Base-by-base conservation (phyloP, 2,113 vertebrate species). In the Peromyscus californicus region DNA sequence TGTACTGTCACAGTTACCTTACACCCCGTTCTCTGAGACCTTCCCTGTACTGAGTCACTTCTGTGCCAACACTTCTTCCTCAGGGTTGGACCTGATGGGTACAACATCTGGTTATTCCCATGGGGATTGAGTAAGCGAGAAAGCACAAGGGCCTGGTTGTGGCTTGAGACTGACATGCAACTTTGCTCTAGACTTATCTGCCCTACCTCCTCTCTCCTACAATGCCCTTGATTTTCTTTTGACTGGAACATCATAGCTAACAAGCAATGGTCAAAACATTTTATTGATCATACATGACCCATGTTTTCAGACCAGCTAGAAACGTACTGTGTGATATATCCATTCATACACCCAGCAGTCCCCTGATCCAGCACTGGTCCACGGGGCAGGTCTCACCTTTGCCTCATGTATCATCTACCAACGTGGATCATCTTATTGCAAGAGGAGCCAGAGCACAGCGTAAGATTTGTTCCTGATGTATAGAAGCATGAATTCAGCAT, bases 381-480 rank as follows among this genome's bases (percentile, higher is more conserved):
- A 24, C 0, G 0, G 17, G 79, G 24, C 0, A 45, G 74, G 36
- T 9, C 36, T 39, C 19, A 21, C 39, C n/a, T 85, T 96, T 36
- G 33, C 86, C 63, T 89, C 82, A 16, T 0, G 63, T 91, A 75
- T 59, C 79, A n/a, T 95, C 78, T 13, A 72, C 92, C 94, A 96
- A 94, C 91, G 94, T 74, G 70, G 78, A 88, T 97, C 95, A 91
- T 51, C 51, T 96, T 78, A 75, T n/a, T 72, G 33, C 42, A 89
- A 78, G 75, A 95, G 36, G 78, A 94, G 2, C 83, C 74, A 72
- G 90, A 92, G 94, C 90, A 72, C 48, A 3, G 1, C 54, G 75
- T 59, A 69, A 33, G 13, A 83, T 96, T 98, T 97, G 31, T 93
- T 97, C 51, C 26, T 94, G 51, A 54, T 88, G 97, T 97, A 93